Base-by-base conservation (phyloP, 1,140 invertebrate genomes). In the Papilio helenus region DNA sequence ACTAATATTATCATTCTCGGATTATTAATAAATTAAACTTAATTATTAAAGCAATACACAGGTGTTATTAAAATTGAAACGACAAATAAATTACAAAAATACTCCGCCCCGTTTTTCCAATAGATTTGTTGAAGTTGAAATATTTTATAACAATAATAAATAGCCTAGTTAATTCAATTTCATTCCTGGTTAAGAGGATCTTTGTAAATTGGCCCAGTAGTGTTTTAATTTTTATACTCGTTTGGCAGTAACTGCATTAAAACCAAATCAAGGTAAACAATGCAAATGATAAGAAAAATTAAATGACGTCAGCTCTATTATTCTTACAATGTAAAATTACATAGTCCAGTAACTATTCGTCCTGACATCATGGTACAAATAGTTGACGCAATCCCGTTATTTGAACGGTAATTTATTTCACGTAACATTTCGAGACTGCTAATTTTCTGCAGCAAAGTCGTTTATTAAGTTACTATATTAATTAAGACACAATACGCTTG, bases 31-130 rank as follows among this genome's bases (percentile, higher is more conserved):
- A 39, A 34, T 26, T 39, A 16, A 68, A 29, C 29, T 14, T 18
- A 71, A 39, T 23, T 18, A 73, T 26, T 49, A 73, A 12, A 44
- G 12, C 23, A 26, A 16, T 46, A 46, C 39, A 20, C 9, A 51
- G 3, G 2, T 74, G 23, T 20, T 77, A 42, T 26, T 26, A 65
- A 29, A 26, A 61, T 61, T 26, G 3, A 65, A 65, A 12, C 23
- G 26, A 65, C 26, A 65, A 65, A 3, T 4, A 16, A 65, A 82
- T 82, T 86, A 80, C 83, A 86, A 88, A 87, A 79, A 88, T 84
- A 87, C 87, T 55, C 89, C 89, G 87, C 90, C 90, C 29, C 5
- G 5, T 39, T 39, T 39, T 39, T 39, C 7, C 34, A 39, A 39
- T 8, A 39, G 34, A n/a, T n/a, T n/a, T n/a, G n/a, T n/a, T n/a